Evolutionary conservation across 2,113 vertebrate genomes (phyloP).

Genomic region (Mustela lutreola): DNA sequence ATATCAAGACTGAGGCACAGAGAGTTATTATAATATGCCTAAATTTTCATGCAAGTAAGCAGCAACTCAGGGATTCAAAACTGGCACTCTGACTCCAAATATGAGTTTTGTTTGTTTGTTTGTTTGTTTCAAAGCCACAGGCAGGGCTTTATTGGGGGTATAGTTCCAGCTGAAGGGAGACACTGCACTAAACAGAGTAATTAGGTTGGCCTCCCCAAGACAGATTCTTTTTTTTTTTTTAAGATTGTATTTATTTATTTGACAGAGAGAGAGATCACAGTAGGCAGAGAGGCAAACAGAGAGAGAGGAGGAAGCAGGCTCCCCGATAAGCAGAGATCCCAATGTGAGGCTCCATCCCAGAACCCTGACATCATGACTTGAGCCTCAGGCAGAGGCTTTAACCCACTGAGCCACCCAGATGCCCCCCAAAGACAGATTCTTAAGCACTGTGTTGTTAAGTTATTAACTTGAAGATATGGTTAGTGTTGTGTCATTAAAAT

Average conservation of each 20-base stretch:
- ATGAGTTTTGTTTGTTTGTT: background rate
- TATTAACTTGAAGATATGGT: background rate
- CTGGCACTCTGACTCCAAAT: background rate
- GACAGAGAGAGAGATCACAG: too few species aligned
- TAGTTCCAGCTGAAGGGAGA: background rate
- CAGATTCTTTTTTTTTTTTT: background rate
- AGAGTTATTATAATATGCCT: background rate
- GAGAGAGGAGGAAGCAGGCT: too few species aligned
- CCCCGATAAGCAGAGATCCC: too few species aligned
- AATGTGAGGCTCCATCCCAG: too few species aligned
- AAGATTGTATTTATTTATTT: too few species aligned
- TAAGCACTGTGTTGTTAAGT: slow-evolving; percentile 8
- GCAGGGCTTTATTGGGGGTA: background rate
- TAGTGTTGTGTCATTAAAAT: slow-evolving; percentile 22
- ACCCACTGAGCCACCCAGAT: too few species aligned
- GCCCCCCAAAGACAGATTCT: background rate
- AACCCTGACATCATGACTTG: too few species aligned
- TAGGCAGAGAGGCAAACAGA: too few species aligned
- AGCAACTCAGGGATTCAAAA: slow-evolving; percentile 6
- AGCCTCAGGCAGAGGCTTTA: too few species aligned
- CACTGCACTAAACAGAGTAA: background rate
- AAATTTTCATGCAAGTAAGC: background rate
- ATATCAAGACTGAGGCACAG: slow-evolving; percentile 13
- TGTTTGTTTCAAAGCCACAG: background rate
- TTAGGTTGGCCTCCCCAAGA: background rate